Evolutionary conservation across 1,140 invertebrate species (phyloP).

Genomic region (Leptestheria dahalacensis): DNA sequence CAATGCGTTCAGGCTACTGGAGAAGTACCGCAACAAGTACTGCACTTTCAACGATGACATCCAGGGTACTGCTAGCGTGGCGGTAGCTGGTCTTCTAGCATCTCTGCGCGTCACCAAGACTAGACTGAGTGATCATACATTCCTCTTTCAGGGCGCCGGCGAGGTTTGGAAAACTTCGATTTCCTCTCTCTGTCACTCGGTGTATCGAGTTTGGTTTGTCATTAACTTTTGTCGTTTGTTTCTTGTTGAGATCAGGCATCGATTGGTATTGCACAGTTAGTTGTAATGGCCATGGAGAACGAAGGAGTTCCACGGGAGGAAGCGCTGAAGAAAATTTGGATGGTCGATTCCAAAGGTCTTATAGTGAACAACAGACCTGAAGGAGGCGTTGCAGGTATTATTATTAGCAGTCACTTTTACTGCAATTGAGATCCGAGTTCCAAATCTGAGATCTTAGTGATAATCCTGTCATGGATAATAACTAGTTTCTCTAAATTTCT

Average conservation of each 20-base stretch:
- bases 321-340: slow-evolving; percentile 59
- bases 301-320: slow-evolving; percentile 55
- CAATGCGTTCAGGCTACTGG: slow-evolving; percentile 80
- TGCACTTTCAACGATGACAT: slow-evolving; percentile 97
- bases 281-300: slow-evolving; percentile 69
- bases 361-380: slow-evolving; percentile 59
- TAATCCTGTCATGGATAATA: too few species aligned
- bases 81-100: slow-evolving; percentile 75
- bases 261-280: slow-evolving; percentile 70
- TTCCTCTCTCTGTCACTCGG: not conserved
- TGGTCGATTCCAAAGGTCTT: slow-evolving; percentile 71
- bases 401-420: too few species aligned
- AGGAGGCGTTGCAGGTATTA: slow-evolving; percentile 40
- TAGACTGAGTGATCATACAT: slow-evolving; percentile 61
- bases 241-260: slow-evolving; percentile 40
- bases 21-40: slow-evolving; percentile 71
- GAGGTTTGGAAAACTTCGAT: slow-evolving; percentile 37
- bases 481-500: too few species aligned
- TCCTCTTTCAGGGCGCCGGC: slow-evolving; percentile 83
- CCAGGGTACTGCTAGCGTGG: slow-evolving; percentile 86
- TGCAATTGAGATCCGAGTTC: too few species aligned
- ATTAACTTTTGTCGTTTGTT: too few species aligned
- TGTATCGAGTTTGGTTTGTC: too few species aligned
- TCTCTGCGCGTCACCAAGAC: slow-evolving; percentile 62
- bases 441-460: too few species aligned